Evolutionary conservation across 2,113 vertebrate genomes (phyloP).

Genomic region (Urocitellus parryii): DNA sequence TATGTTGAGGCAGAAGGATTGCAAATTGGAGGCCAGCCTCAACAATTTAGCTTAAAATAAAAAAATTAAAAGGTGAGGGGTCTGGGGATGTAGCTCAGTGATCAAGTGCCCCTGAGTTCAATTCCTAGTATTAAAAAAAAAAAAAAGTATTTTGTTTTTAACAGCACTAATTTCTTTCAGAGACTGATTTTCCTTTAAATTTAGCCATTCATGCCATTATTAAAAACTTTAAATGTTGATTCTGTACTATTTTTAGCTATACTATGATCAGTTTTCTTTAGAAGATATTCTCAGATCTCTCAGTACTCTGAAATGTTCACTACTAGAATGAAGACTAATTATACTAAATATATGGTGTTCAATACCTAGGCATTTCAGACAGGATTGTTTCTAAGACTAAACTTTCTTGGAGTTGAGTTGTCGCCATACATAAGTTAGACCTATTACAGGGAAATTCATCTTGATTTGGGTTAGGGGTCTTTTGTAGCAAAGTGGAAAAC

Average conservation of each 20-base stretch:
- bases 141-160: background rate
- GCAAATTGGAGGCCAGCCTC: too few species aligned
- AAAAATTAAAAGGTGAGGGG: too few species aligned
- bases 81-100: too few species aligned
- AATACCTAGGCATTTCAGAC: background rate
- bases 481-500: background rate
- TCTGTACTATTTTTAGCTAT: background rate
- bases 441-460: background rate
- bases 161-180: slow-evolving; percentile 6
- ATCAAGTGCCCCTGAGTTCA: too few species aligned
- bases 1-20: too few species aligned
- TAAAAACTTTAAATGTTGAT: slow-evolving; percentile 54
- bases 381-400: background rate
- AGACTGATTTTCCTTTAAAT: slow-evolving; percentile 39
- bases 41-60: too few species aligned
- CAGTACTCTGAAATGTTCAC: background rate
- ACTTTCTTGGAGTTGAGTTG: background rate
- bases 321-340: background rate
- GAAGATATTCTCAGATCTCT: background rate
- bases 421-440: background rate
- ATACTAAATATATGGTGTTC: background rate
- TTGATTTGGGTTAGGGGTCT: background rate
- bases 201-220: background rate
- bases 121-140: too few species aligned
- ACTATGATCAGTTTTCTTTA: background rate